Evolutionary conservation across 2,797 vertebrate genomes (phyloP).

Genomic region (Cuniculus paca): DNA sequence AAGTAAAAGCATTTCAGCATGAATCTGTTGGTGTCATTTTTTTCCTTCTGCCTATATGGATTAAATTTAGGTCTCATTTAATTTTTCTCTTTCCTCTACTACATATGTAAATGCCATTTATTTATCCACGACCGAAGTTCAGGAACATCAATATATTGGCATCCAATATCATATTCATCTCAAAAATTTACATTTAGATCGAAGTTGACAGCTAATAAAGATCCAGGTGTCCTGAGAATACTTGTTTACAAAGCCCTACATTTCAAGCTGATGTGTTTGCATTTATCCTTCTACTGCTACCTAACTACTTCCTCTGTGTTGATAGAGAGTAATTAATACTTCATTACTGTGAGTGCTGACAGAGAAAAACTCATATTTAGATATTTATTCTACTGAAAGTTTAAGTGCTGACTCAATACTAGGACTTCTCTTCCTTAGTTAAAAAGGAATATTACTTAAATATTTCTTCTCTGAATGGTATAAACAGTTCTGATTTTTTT

Average conservation of each 20-base stretch:
- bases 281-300: conserved; percentile 7
- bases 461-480: neutral
- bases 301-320: neutral
- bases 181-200: conserved; percentile 47
- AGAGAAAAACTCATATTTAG: conserved; percentile 16
- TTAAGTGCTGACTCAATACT: neutral
- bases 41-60: neutral
- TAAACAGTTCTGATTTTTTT: neutral
- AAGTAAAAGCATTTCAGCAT: neutral
- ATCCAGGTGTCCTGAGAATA: conserved; percentile 55
- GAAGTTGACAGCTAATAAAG: conserved; percentile 60
- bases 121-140: neutral
- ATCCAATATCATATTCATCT: neutral
- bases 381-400: conserved; percentile 1
- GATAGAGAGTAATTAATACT: conserved; percentile 39
- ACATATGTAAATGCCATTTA: conserved; percentile 27
- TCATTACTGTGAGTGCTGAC: conserved; percentile 1
- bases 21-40: neutral
- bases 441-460: neutral
- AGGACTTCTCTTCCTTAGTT: neutral
- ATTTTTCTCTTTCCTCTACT: neutral
- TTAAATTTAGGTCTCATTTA: neutral
- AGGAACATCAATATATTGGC: neutral
- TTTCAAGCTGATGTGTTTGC: conserved; percentile 33
- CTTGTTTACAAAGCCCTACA: conserved; percentile 29